Percentiles rank a stretch among this genome's conserved stretches.
phyloP scores from a whole-genome alignment of 2,888 invertebrate genomes.

The Rapana venosa region DNA sequence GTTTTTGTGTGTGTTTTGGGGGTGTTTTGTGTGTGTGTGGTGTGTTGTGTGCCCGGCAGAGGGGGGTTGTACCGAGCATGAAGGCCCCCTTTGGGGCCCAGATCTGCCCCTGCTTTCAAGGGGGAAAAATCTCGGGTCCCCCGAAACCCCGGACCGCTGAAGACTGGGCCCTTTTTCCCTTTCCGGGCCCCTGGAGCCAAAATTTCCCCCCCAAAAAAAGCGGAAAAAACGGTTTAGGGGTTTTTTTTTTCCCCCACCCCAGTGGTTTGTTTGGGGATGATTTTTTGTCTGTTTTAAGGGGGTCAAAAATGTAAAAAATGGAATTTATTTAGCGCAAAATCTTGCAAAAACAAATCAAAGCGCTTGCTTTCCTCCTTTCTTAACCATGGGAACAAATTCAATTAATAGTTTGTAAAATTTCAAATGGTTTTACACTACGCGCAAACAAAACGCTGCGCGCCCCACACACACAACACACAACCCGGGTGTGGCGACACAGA shows the following conservation, averaged over 20 bases:
- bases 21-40: background rate
- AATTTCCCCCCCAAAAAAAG: slow-evolving; percentile 82
- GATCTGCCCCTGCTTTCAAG: slow-evolving; percentile 92
- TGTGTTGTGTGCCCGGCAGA: slow-evolving; percentile 88
- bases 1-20: no score
- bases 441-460: no score
- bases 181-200: slow-evolving; percentile 93
- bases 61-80: slow-evolving; percentile 87
- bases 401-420: no score
- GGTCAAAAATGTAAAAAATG: background rate
- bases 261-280: background rate
- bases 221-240: slow-evolving; percentile 43
- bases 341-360: background rate
- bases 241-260: background rate
- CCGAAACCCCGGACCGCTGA: slow-evolving; percentile 65
- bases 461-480: no score
- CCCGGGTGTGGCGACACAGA: no score
- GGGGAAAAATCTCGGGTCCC: slow-evolving; percentile 87
- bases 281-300: background rate
- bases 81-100: slow-evolving; percentile 91
- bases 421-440: no score
- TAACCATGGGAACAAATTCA: no score
- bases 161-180: slow-evolving; percentile 79
- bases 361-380: no score
- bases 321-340: background rate